Evolutionary conservation across 2,797 vertebrate genomes (phyloP).

Genomic region (Chloroceryle amazona): DNA sequence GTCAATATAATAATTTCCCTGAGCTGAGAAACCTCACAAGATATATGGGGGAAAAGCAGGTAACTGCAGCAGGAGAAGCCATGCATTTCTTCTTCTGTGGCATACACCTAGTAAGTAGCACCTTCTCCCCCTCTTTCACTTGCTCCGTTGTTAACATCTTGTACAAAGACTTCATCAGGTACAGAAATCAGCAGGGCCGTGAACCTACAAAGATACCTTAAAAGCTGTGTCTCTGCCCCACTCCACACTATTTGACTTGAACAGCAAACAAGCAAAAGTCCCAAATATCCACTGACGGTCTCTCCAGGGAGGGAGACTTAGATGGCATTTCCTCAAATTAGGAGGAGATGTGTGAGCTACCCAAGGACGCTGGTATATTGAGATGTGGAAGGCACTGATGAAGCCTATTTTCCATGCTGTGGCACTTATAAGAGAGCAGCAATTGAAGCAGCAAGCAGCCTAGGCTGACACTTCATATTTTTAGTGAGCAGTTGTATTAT

Average conservation of each 20-base stretch:
- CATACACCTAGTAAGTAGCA: background rate
- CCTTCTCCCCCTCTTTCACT: background rate
- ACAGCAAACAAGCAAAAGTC: background rate
- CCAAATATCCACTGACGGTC: background rate
- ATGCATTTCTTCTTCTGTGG: background rate
- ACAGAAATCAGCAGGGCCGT: background rate
- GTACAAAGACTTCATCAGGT: background rate
- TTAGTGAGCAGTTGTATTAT: background rate
- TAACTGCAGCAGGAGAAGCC: background rate
- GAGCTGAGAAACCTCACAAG: background rate
- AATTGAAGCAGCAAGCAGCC: slow-evolving; percentile 39
- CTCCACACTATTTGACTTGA: background rate
- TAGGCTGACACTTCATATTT: background rate
- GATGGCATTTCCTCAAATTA: background rate
- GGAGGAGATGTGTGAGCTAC: background rate
- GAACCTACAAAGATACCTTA: background rate
- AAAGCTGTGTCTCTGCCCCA: background rate
- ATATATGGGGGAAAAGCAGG: background rate
- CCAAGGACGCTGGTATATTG: background rate
- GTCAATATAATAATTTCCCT: background rate
- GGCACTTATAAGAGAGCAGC: background rate
- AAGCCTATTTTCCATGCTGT: slow-evolving; percentile 34
- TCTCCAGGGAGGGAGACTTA: background rate
- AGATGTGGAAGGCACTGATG: background rate
- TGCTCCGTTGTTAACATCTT: background rate